Evolutionary conservation across 2,888 invertebrate species (phyloP), one percentile per base, ranked within the genome.

Genomic region (Mimumesa dahlbomi): DNA sequence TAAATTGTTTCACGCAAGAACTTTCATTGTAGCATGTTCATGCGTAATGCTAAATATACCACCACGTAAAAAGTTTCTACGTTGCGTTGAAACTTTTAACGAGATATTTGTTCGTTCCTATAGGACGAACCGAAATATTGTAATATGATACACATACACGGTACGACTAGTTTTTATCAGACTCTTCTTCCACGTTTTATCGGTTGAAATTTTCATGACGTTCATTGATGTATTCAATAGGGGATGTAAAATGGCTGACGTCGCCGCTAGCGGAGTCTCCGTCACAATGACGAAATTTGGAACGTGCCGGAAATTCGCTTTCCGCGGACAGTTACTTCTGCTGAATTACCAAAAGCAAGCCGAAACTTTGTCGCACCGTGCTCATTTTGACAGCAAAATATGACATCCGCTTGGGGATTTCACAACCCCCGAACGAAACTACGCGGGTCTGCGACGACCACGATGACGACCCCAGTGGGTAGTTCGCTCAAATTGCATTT

Each of bases 401-500:
- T 68, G 70, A 66, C 70, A 59, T 73, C 65, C 67, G 73, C 38
- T 52, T 5, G 59, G 49, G 59, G 70, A 58, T 43, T 57, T 57
- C 54, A 48, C 46, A 14, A 45, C 34, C 29, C 34, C 40, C 18
- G 50, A 38, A 45, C 48, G 42, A 38, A 6, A 22, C 46, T 49
- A 45, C 50, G 49, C 59, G 61, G 66, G 66, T 50, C 19, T 7
- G 16, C 53, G 38, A 59, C 53, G 62, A 49, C 49, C 36, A 36
- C 58, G 46, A 49, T 59, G 36, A 29, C 29, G 57, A 58, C 58
- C 58, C 77, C 31, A 66, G 31, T 36, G 67, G 76, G 52, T 46
- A 54, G 59, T 75, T 66, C 59, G 70, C 68, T 70, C 75, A 77
- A 77, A 78, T 74, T 66, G 75, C 76, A 64, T 77, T 76, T 76